Conservation (phyloP, 2,888 invertebrate species). For the Mesorhabditis belari region DNA sequence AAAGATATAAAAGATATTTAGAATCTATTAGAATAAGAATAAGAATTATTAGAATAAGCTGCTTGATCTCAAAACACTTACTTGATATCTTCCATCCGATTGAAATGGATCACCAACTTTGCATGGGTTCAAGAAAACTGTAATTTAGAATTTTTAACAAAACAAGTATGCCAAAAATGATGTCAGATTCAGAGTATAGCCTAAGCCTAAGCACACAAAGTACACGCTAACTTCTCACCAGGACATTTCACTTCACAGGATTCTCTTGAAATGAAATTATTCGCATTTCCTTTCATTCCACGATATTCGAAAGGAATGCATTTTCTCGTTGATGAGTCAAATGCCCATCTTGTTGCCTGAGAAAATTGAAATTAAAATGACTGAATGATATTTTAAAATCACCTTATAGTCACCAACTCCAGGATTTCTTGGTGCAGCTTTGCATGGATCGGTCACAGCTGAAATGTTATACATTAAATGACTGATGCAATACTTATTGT, state of each 20-base stretch:
- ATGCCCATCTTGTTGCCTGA: conserved; percentile 41
- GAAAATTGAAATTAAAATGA: too few relatives aligned
- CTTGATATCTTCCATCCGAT: background rate
- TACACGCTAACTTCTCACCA: conserved; percentile 4
- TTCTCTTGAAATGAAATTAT: conserved; percentile 39
- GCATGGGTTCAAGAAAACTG: conserved; percentile 46
- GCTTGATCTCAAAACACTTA: too few relatives aligned
- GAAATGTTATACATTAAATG: conserved; percentile 9
- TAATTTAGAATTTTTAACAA: conserved; percentile 1
- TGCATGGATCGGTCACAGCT: conserved; percentile 45
- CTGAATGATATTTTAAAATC: background rate
- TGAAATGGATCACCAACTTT: conserved; percentile 34
- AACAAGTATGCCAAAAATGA: too few relatives aligned
- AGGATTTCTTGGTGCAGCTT: conserved; percentile 30
- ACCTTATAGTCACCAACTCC: conserved; percentile 29
- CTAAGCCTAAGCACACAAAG: background rate
- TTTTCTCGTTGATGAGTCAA: conserved; percentile 24
- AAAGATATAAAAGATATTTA: too few relatives aligned
- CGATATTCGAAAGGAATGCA: conserved; percentile 38
- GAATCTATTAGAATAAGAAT: too few relatives aligned
- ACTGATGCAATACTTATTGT: too few relatives aligned
- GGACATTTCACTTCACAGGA: conserved; percentile 36
- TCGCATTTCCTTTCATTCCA: conserved; percentile 39
- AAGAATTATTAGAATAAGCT: too few relatives aligned
- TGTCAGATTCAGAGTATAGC: too few relatives aligned